Base-by-base conservation (phyloP, 2,888 invertebrate genomes). In the Acronicta aceris region DNA sequence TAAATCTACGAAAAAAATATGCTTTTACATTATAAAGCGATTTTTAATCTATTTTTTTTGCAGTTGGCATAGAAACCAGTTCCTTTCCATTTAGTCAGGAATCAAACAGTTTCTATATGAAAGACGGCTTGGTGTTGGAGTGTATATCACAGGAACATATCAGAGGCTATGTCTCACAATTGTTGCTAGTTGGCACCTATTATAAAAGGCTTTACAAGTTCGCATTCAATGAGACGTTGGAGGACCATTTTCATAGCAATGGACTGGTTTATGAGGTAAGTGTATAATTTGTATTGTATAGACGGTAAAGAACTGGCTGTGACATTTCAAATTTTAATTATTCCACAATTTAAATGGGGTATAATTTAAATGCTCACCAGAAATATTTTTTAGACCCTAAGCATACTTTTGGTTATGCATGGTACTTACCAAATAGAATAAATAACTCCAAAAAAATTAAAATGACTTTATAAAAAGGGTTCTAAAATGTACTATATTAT, bases 41-140 rank as follows among this genome's bases (percentile, higher is more conserved):
- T 94, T 91, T 55, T 38, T 33, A 16, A 0, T 6, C 17, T n/a
- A 2, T 64, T 50, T 49, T 52, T n/a, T 30, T 92, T 88, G 4
- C 85, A 95, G 96, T 95, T 88, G 96, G 96, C 5, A 87, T 96
- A 65, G 95, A 95, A 82, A 96, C 96, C 52, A 93, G 84, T 48
- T 95, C 95, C 0, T 96, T 96, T 76, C 84, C 88, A 0, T 93
- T 89, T 68, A 90, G 87, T 51, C 81, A 89, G n/a, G 87, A 90
- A 36, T 79, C 87, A 2, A 82, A 91, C 43, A 82, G 88, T 42
- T 95, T 96, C 74, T 81, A 82, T 42, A 89, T 96, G 87, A 87
- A 86, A 59, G 85, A 91, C 0, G 83, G 91, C 55, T 81, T 95
- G 47, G 90, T 95, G 0, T 71, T 96, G 2, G 90, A 92, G 67